A percentile compares a stretch with the other conserved stretches of the same genome.
phyloP scores from a whole-genome alignment of 2,888 invertebrate genomes.

The Pinctada fucata region DNA sequence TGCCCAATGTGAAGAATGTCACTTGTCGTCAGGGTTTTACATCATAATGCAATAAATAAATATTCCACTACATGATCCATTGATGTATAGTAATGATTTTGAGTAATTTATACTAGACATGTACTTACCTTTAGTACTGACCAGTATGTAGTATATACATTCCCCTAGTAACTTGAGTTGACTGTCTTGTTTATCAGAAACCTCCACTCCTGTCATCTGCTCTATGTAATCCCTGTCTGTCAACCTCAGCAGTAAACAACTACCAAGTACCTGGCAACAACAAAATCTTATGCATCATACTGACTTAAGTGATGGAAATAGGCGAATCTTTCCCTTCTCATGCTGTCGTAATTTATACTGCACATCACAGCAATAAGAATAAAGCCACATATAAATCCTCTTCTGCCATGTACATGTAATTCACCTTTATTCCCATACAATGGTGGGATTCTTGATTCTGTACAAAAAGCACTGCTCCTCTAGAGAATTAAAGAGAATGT shows the following conservation, averaged over 20 bases:
- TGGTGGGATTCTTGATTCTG: slow-evolving; percentile 64
- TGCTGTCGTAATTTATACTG: too few species aligned
- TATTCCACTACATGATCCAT: too few species aligned
- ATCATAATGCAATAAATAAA: neutral
- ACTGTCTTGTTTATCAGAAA: slow-evolving; percentile 55
- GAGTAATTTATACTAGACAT: too few species aligned
- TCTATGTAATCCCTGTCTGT: slow-evolving; percentile 51
- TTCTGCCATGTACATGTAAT: too few species aligned
- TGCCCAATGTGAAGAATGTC: too few species aligned
- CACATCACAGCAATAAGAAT: too few species aligned
- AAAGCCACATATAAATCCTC: too few species aligned
- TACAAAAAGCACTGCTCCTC: slow-evolving; percentile 61
- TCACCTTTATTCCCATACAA: slow-evolving; percentile 66
- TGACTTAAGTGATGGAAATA: too few species aligned
- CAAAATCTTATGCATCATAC: neutral
- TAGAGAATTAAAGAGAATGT: slow-evolving; percentile 65
- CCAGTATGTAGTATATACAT: slow-evolving; percentile 69
- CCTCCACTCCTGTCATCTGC: slow-evolving; percentile 54
- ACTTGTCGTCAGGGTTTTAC: too few species aligned
- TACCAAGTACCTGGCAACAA: slow-evolving; percentile 62
- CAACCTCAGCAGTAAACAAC: slow-evolving; percentile 59
- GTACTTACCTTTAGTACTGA: slow-evolving; percentile 62
- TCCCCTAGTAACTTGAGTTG: slow-evolving; percentile 65
- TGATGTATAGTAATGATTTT: too few species aligned
- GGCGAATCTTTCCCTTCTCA: too few species aligned